phyloP scores from a whole-genome alignment of 2,888 invertebrate genomes.

The Actias luna region DNA sequence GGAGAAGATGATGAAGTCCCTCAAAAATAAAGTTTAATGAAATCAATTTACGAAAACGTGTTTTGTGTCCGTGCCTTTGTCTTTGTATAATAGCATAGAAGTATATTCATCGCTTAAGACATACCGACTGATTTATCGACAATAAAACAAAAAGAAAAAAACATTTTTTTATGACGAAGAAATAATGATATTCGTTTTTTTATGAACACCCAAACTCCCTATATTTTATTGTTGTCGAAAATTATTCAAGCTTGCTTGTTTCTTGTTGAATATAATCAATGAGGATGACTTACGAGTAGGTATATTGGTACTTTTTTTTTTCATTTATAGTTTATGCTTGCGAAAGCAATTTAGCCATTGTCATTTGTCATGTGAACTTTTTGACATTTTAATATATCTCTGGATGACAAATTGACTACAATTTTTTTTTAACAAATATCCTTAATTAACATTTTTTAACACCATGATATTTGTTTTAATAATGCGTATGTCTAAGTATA shows the following conservation, averaged over 20 bases:
- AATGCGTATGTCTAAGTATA: not conserved
- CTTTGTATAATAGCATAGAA: not conserved
- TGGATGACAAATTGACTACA: no score
- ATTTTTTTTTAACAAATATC: no score
- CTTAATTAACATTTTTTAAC: no score
- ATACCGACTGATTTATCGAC: no score
- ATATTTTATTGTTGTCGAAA: not conserved
- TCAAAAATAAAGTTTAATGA: slow-evolving; percentile 83
- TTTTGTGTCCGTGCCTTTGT: not conserved
- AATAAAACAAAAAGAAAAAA: not conserved
- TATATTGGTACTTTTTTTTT: no score
- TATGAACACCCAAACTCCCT: no score
- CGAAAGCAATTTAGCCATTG: no score
- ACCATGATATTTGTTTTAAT: not conserved
- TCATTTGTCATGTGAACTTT: no score
- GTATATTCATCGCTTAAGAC: not conserved
- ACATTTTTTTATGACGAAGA: not conserved
- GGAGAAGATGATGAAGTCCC: slow-evolving; percentile 92
- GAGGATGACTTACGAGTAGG: no score
- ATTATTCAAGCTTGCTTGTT: not conserved
- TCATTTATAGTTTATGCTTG: no score
- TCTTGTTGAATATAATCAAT: not conserved
- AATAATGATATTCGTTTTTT: not conserved
- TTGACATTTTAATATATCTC: no score
- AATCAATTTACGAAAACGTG: not conserved